Evolutionary conservation across 2,797 vertebrate genomes (phyloP).

Genomic region (Urocyon cinereoargenteus): DNA sequence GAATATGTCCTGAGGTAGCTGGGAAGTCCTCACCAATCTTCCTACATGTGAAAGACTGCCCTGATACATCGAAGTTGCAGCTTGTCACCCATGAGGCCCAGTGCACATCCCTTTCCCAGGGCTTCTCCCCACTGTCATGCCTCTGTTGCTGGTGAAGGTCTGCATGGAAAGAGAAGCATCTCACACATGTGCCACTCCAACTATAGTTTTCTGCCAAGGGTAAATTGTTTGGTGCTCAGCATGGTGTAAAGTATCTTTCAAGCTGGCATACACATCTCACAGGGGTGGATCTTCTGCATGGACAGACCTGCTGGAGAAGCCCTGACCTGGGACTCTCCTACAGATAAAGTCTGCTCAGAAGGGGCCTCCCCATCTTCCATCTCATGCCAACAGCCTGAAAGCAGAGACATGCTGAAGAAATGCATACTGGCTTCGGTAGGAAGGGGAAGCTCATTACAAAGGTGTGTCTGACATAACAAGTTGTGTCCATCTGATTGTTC

Average conservation of each 20-base stretch:
- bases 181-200: neutral
- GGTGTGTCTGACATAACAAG: neutral
- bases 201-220: neutral
- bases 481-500: neutral
- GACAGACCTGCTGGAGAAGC: neutral
- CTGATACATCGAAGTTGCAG: neutral
- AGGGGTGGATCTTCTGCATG: neutral
- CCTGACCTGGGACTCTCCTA: neutral
- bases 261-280: neutral
- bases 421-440: neutral
- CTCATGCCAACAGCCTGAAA: slow-evolving; percentile 22
- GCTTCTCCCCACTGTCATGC: neutral
- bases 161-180: neutral
- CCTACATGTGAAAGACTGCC: neutral
- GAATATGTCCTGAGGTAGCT: neutral
- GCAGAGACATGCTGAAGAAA: neutral
- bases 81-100: neutral
- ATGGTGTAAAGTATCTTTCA: neutral
- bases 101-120: neutral
- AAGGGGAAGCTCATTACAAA: neutral
- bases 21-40: neutral
- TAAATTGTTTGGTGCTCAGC: neutral
- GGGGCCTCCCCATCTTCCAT: neutral
- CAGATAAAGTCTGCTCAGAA: neutral
- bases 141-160: neutral